Base-by-base conservation (phyloP, 1,140 invertebrate genomes). In the Pygmarrhopalites habei region DNA sequence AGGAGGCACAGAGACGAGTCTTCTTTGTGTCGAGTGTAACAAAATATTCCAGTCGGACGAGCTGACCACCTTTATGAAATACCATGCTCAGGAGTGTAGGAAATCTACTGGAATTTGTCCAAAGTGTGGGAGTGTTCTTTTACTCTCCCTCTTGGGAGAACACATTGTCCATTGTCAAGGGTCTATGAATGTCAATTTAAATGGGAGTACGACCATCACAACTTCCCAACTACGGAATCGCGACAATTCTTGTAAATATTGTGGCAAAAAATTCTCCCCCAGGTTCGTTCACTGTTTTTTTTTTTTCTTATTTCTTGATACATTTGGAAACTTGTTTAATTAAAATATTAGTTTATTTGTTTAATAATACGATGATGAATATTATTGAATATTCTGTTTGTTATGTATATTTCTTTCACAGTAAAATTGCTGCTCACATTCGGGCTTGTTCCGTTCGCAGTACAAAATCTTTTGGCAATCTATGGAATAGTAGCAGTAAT, bases 11-110 rank as follows among this genome's bases (percentile, higher is more conserved):
- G 49, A 60, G 21, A 52, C 62, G 19, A 46, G 52, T 29, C 28
- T 67, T n/a, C 23, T 68, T 4, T 68, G 66, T 35, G 66, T 68
- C 0, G 66, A 68, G 32, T 68, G 66, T 39, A 59, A 61, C 25
- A 52, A 49, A n/a, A 47, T 49, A n/a, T 49, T 68, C 47, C 30
- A 57, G 17, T 59, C 60, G 2, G 56, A 57, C 26, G 21, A 39
- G 7, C 23, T 57, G 1, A 30, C 49, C 0, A 57, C 60, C n/a
- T 23, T 32, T 0, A 62, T 49, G 21, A 62, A 64, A 28, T 21
- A 43, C 0, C 58, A 57, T 21, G 35, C 17, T 32, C 62, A 60
- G 19, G 62, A 68, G 21, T 68, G 66, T 59, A 51, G 55, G 0
- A 64, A 61, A 23, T 46, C 30, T 25, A 60, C 66, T 1, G 58